These are phyloP conservation scores for Zosterops hypoxanthus DNA, from an alignment of 2,113 vertebrate species.

Conservation along the genomic window DNA sequence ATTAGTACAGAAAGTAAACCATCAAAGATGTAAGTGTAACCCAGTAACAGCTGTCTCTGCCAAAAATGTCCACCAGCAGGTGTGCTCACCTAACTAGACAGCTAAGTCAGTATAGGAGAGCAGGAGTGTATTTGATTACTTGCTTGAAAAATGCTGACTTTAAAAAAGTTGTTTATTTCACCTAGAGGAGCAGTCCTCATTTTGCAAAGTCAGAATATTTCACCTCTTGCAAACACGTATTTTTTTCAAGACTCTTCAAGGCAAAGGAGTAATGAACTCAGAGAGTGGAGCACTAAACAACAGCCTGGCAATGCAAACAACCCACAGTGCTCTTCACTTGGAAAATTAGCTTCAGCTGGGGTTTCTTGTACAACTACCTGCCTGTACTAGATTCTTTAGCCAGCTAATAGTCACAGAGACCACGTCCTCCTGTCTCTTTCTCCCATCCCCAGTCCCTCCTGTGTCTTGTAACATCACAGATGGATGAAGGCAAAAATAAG, in stretches of 20 bases:
- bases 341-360: not conserved
- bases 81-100: not conserved
- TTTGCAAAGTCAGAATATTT: not conserved
- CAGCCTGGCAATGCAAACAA: not conserved
- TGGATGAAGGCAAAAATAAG: not conserved
- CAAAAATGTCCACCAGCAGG: not conserved
- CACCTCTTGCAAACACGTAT: not conserved
- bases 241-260: not conserved
- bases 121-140: not conserved
- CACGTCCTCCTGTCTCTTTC: not conserved
- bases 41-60: not conserved
- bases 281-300: not conserved
- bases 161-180: not conserved
- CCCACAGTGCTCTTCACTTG: not conserved
- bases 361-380: not conserved
- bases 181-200: not conserved
- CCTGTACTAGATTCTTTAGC: not conserved
- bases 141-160: not conserved
- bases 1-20: not conserved
- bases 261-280: accelerated
- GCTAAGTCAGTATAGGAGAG: not conserved
- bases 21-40: not conserved
- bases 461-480: not conserved
- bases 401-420: not conserved
- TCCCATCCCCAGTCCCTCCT: not conserved